Conservation (phyloP, 2,888 invertebrate genomes). For the Leptura quadrifasciata region DNA sequence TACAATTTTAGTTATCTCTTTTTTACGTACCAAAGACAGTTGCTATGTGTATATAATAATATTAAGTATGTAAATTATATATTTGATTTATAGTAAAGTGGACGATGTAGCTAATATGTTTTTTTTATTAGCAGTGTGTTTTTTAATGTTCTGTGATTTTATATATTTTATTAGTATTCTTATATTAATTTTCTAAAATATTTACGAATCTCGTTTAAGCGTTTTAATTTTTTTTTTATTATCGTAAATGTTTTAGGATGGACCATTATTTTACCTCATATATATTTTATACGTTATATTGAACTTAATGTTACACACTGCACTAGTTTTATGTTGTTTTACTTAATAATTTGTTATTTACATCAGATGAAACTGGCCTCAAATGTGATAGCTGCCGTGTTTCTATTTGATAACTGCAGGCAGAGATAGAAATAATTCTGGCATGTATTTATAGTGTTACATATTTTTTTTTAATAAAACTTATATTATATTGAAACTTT, state of each 20-base stretch:
- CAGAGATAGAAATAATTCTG: background rate
- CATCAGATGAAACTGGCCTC: slow-evolving; percentile 18
- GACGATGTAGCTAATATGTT: slow-evolving; percentile 42
- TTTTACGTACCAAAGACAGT: slow-evolving; percentile 66
- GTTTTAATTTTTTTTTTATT: slow-evolving; percentile 28
- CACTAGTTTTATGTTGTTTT: slow-evolving; percentile 37
- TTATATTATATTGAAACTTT: background rate
- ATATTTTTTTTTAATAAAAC: background rate
- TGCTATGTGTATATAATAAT: slow-evolving; percentile 53
- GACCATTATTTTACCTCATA: slow-evolving; percentile 42
- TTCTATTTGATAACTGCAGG: background rate
- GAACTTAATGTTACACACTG: slow-evolving; percentile 42
- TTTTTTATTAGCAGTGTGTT: slow-evolving; percentile 45
- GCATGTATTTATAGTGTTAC: background rate
- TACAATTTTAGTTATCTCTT: slow-evolving; percentile 46
- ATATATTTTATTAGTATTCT: slow-evolving; percentile 41
- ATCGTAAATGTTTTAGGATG: slow-evolving; percentile 40
- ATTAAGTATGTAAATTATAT: slow-evolving; percentile 38
- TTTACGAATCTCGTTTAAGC: slow-evolving; percentile 51
- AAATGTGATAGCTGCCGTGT: slow-evolving; percentile 8
- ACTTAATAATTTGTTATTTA: slow-evolving; percentile 40
- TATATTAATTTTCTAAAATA: slow-evolving; percentile 45
- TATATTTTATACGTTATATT: slow-evolving; percentile 38
- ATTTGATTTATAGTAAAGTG: slow-evolving; percentile 36
- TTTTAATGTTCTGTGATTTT: slow-evolving; percentile 56